Percentiles rank a stretch among this genome's conserved stretches.
These are phyloP conservation scores for Theropithecus gelada DNA, from an alignment of 2,113 vertebrate species.

Conservation along the genomic window DNA sequence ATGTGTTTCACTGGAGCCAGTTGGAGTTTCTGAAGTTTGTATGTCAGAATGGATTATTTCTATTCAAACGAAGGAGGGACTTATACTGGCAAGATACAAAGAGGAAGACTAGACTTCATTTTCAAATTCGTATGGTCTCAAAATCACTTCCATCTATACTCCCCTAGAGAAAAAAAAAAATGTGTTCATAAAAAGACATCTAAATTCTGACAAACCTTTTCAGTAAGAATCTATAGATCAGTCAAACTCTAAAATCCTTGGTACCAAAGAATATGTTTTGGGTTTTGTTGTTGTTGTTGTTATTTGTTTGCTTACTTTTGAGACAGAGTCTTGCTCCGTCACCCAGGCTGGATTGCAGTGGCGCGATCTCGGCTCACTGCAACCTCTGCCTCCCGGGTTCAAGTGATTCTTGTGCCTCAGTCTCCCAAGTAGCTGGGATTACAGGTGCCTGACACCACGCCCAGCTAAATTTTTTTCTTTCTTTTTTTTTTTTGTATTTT, in stretches of 20 bases:
- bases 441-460: no score
- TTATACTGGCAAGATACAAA: background rate
- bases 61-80: background rate
- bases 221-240: background rate
- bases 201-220: background rate
- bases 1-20: background rate
- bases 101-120: background rate
- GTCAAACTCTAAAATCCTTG: background rate
- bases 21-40: conserved; percentile 8
- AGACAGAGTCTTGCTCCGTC: no score
- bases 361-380: no score
- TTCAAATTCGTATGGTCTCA: background rate
- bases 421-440: no score
- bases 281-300: no score
- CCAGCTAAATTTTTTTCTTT: no score
- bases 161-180: background rate
- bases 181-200: background rate
- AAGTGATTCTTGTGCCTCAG: no score
- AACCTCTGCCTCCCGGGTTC: no score
- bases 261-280: background rate
- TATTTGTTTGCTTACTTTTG: no score
- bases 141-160: background rate
- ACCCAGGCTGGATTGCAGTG: no score
- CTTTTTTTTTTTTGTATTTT: no score
- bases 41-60: background rate